Percentiles rank a stretch among this genome's conserved stretches.
Evolutionary conservation across 2,797 vertebrate genomes (phyloP).

Genomic region (Sebastolobus altivelis): DNA sequence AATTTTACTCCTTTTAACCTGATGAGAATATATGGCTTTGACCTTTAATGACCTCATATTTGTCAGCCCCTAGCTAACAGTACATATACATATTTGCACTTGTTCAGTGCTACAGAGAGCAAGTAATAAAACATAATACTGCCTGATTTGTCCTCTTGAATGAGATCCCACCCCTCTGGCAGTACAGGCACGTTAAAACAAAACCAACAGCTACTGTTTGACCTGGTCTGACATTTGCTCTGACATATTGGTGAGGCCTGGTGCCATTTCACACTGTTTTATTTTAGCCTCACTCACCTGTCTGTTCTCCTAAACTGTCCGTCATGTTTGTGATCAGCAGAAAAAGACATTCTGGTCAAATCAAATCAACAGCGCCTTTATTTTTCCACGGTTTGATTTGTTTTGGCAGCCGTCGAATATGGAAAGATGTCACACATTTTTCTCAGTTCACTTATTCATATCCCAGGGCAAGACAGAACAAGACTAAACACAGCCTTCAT

Average conservation of each 20-base stretch:
- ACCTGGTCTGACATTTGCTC: constrained; percentile 36
- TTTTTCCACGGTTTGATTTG: not conserved
- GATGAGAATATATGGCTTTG: not conserved
- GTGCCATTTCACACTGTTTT: constrained; percentile 22
- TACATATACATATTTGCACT: not conserved
- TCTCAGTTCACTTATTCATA: constrained; percentile 25
- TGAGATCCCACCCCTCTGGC: not conserved
- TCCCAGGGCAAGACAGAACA: constrained; percentile 31
- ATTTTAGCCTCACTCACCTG: constrained; percentile 62
- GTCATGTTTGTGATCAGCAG: not conserved
- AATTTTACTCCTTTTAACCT: not conserved
- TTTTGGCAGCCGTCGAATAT: constrained; percentile 12
- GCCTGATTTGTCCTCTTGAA: not conserved
- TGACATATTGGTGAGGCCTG: not conserved
- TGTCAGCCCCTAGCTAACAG: not conserved
- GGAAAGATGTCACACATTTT: constrained; percentile 41
- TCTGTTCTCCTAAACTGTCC: constrained; percentile 32
- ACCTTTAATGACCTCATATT: not conserved
- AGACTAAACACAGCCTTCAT: constrained; percentile 33
- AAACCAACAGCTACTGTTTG: not conserved
- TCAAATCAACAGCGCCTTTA: not conserved
- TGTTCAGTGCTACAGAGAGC: not conserved
- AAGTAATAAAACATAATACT: not conserved
- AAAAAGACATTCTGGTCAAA: constrained; percentile 38
- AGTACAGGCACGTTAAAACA: not conserved